phyloP scores from a whole-genome alignment of 2,888 invertebrate species.

The Amphipoea lucens region DNA sequence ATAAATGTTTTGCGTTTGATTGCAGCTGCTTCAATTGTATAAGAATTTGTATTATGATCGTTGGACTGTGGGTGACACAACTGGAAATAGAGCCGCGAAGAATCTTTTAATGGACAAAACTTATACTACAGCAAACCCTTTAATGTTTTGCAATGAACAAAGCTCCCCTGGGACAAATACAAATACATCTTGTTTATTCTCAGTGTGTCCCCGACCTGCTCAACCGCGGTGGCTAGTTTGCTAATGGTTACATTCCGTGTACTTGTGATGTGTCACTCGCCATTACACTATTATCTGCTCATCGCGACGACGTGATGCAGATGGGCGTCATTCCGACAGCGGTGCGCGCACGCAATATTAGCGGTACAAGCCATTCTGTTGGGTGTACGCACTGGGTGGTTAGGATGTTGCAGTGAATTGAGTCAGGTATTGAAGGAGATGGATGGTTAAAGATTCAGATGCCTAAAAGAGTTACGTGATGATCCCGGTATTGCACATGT shows the following conservation, averaged over 20 bases:
- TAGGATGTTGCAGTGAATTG: neutral
- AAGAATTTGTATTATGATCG: neutral
- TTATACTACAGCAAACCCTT: neutral
- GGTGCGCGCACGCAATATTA: slow-evolving; percentile 22
- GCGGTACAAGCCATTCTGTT: slow-evolving; percentile 17
- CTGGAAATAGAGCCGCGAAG: no score
- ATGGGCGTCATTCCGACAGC: slow-evolving; percentile 42
- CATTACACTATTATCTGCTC: slow-evolving; percentile 24
- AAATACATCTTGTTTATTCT: neutral
- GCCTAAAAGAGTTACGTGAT: no score
- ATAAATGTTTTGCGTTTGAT: no score
- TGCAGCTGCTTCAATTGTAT: neutral
- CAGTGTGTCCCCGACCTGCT: slow-evolving; percentile 7
- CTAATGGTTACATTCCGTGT: slow-evolving; percentile 1
- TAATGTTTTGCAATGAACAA: neutral
- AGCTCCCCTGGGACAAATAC: neutral
- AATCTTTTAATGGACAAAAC: no score
- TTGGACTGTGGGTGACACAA: neutral
- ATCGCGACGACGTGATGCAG: slow-evolving; percentile 22
- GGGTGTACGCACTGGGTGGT: neutral
- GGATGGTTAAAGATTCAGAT: neutral
- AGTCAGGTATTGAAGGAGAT: neutral
- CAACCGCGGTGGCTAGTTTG: neutral
- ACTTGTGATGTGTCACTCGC: slow-evolving; percentile 21
- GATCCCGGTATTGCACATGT: neutral